Evolutionary conservation across 2,797 vertebrate species (phyloP).

Genomic region (Erpetoichthys calabaricus): DNA sequence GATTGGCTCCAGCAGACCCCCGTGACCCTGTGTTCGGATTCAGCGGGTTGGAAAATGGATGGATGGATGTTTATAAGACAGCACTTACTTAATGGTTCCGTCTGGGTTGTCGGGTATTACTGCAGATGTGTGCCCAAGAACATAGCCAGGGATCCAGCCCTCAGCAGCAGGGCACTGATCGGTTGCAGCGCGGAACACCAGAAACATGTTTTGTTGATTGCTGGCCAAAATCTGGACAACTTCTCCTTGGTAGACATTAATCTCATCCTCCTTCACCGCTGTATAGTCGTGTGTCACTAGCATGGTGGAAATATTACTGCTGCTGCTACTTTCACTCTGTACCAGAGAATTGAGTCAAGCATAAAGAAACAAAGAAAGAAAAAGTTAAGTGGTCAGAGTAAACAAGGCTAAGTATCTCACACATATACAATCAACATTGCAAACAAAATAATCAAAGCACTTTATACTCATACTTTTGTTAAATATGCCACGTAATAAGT

Average conservation of each 20-base stretch:
- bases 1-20: too few species aligned
- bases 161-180: conserved; percentile 94
- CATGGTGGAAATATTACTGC: conserved; percentile 99
- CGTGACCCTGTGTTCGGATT: too few species aligned
- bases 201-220: conserved; percentile 99
- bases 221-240: conserved; percentile 98
- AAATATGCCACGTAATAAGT: too few species aligned
- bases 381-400: too few species aligned
- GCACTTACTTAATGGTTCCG: conserved; percentile 83
- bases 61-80: too few species aligned
- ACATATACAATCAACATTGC: too few species aligned
- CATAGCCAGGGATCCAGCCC: conserved; percentile 98
- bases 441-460: too few species aligned
- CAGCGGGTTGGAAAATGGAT: too few species aligned
- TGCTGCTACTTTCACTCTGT: conserved; percentile 99
- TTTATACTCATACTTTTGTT: too few species aligned
- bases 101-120: conserved; percentile 75
- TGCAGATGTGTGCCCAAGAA: conserved; percentile 91
- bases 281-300: conserved; percentile 98
- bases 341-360: conserved; percentile 14
- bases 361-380: conserved; percentile 25
- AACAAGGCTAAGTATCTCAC: too few species aligned
- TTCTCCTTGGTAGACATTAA: conserved; percentile 92
- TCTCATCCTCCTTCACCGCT: conserved; percentile 99
- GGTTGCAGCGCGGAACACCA: conserved; percentile 95